These are phyloP conservation scores for Nycticebus coucang DNA, from an alignment of 2,113 vertebrate genomes.

Conservation along the genomic window DNA sequence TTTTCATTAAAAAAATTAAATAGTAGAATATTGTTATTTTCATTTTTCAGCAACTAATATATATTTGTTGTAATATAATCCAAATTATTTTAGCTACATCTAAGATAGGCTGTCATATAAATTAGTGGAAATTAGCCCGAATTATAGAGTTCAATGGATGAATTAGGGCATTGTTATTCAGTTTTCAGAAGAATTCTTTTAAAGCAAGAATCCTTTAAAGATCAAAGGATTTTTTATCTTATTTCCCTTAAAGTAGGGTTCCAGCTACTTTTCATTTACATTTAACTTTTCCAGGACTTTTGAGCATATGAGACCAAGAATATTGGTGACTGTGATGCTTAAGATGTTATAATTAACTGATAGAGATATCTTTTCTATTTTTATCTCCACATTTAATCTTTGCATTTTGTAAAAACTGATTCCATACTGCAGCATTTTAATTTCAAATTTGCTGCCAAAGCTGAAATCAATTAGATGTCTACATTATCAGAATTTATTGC, in stretches of 20 bases:
- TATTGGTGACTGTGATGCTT: neutral
- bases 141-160: neutral
- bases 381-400: neutral
- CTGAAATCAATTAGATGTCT: constrained; percentile 29
- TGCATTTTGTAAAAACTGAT: constrained; percentile 41
- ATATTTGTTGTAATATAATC: neutral
- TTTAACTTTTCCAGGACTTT: neutral
- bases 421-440: neutral
- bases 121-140: neutral
- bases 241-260: constrained; percentile 17
- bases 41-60: neutral
- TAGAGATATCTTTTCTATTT: constrained; percentile 54
- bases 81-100: constrained; percentile 4
- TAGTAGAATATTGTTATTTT: neutral
- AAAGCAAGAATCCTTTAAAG: neutral
- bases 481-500: neutral
- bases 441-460: neutral
- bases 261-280: neutral
- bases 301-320: neutral
- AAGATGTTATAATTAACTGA: neutral
- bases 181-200: constrained; percentile 41
- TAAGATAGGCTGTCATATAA: constrained; percentile 3
- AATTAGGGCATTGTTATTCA: neutral
- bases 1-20: neutral
- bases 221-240: neutral